Base-by-base conservation (phyloP, 1,140 invertebrate genomes). In the Cyclargus thomasi region DNA sequence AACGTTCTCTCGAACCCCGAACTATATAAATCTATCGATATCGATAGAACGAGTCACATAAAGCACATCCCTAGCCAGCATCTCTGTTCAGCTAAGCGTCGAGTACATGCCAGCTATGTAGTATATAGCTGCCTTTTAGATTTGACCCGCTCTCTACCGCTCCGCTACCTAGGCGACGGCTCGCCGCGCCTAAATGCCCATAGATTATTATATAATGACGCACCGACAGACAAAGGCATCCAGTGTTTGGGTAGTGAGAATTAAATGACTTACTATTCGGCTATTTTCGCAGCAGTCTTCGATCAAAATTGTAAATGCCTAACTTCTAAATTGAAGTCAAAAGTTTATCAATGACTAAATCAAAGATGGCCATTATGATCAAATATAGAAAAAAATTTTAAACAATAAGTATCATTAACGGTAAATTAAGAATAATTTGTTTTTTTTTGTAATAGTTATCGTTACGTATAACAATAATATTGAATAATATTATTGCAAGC, bases 41-140 rank as follows among this genome's bases (percentile, higher is more conserved):
- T 77, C 74, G 77, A 79, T 67, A 66, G 21, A 17, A 59, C 70
- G 70, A 35, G 74, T 69, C 64, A 47, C 65, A n/a, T 16, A 10
- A 23, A 16, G 18, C 17, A 59, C 73, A 74, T 47, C 79, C 65
- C 75, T 77, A 80, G 1, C 35, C 53, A 78, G 69, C 72, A 74
- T 75, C 70, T 79, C 74, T 77, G 70, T 78, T 84, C 77, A 79
- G 74, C 73, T 79, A 75, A 76, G 73, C 74, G 75, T 76, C 73
- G 68, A 53, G 73, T 83, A 83, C 74, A 81, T 81, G 80, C 67
- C 69, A 70, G 68, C 70, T 86, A 84, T 83, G 70, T 85, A 76
- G 63, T 68, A 86, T 84, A 82, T 75, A 74, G 75, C 70, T 67
- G 74, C 73, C 77, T 75, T 75, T 76, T 71, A 77, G 75, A 70